Base-by-base conservation (phyloP, 2,113 vertebrate genomes). In the Gila orcuttii region DNA sequence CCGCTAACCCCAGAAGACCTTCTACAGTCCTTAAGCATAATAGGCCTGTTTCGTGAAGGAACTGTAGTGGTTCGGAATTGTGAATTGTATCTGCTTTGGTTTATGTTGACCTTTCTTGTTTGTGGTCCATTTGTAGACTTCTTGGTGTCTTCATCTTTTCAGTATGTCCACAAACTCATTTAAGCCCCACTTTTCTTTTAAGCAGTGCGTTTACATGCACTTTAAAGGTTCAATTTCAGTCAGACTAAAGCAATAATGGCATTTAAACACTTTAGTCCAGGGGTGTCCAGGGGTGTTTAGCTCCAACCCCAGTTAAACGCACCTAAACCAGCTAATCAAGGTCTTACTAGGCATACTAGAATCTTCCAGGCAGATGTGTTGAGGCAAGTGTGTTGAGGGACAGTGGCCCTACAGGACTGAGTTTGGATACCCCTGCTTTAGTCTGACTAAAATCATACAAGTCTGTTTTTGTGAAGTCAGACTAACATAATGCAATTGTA, bases 1-100 rank as follows among this genome's bases (percentile, higher is more conserved):
- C 28, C 19, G 25, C 79, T 82, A 28, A 52, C 79, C 79, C 62
- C 45, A 82, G 25, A 52, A 68, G 62, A 82, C 64, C 80, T 68
- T 68, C 62, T 23, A 1, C 45, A 15, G 28, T 42, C 55, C 77
- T 62, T 62, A 25, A 60, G 77, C 42, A 62, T 15, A 79, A 78
- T n/a, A 62, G 23, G 10, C 23, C 17, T 68, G 79, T 66, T 66
- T 66, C 17, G 47, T 31, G 25, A 33, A 50, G 60, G 23, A 68
- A 13, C 25, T 9, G 10, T 81, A 25, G 5, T 17, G 57, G 57
- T 78, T 33, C 28, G 23, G 19, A 19, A 36, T 25, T 39, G 55
- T 79, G 36, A 28, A 28, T 74, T 17, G 45, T 50, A 4, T 76
- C 73, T 28, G 39, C n/a, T 50, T 45, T 50, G n/a, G 6, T 45